phyloP scores from a whole-genome alignment of 1,140 invertebrate species.

The Drosophila athabasca region DNA sequence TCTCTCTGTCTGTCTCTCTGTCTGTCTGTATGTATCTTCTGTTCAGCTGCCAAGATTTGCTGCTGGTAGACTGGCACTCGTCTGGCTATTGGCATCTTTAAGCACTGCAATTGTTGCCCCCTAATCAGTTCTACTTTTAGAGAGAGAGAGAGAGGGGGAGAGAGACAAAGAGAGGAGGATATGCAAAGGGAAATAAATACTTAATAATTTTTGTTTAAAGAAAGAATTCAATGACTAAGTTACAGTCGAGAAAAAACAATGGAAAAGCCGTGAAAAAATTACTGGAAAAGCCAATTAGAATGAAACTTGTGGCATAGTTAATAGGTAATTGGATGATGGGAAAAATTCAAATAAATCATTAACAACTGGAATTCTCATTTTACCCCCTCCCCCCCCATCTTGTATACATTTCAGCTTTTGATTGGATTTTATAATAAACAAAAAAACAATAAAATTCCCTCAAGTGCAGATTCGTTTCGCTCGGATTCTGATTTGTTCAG shows the following conservation, averaged over 20 bases:
- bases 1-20: background rate
- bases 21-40: background rate
- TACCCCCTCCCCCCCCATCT: background rate
- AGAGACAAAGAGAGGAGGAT: background rate
- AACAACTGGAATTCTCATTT: background rate
- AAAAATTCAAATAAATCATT: background rate
- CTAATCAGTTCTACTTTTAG: constrained; percentile 48
- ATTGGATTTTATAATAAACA: constrained; percentile 21
- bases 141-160: background rate
- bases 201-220: too few relatives aligned
- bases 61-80: constrained; percentile 4
- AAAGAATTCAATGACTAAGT: too few relatives aligned
- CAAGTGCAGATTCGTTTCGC: constrained; percentile 3
- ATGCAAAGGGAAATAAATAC: too few relatives aligned
- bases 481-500: constrained; percentile 25
- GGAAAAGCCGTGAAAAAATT: too few relatives aligned
- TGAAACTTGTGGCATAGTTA: too few relatives aligned
- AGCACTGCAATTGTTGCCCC: constrained; percentile 14
- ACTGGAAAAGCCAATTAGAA: too few relatives aligned
- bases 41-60: too few relatives aligned
- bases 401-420: constrained; percentile 15
- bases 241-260: too few relatives aligned
- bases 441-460: constrained; percentile 10
- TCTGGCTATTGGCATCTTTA: constrained; percentile 50
- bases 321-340: background rate